phyloP scores from a whole-genome alignment of 2,113 vertebrate genomes.

The Opisthocomus hoazin region DNA sequence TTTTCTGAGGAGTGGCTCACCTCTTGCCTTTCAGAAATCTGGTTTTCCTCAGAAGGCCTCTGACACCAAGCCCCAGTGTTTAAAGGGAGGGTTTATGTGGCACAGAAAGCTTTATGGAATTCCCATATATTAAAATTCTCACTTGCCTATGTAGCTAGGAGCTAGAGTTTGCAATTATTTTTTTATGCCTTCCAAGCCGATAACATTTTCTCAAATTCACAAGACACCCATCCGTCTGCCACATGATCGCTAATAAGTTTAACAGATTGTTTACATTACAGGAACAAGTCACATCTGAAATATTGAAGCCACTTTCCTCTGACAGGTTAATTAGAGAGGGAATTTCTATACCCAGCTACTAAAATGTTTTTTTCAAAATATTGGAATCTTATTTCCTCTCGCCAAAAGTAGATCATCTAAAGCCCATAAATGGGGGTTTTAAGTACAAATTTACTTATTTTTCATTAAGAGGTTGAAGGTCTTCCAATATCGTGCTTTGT shows the following conservation, averaged over 20 bases:
- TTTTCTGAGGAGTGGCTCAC: neutral
- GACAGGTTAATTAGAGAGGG: neutral
- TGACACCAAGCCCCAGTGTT: neutral
- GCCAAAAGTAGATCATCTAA: neutral
- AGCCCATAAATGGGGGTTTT: neutral
- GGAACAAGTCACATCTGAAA: neutral
- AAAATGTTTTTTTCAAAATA: neutral
- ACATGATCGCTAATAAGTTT: neutral
- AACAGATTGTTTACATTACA: neutral
- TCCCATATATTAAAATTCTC: neutral
- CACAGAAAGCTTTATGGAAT: neutral
- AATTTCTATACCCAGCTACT: neutral
- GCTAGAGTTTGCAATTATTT: neutral
- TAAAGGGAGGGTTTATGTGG: neutral
- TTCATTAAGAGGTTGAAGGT: neutral
- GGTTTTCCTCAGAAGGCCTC: neutral
- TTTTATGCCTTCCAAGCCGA: neutral
- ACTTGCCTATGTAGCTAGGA: neutral
- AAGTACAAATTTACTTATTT: neutral
- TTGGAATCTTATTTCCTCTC: neutral
- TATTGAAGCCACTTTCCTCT: neutral
- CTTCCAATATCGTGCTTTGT: neutral
- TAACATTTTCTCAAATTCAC: neutral
- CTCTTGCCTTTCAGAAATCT: neutral
- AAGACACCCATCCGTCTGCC: neutral